phyloP scores from a whole-genome alignment of 2,113 vertebrate genomes.

The Sturnus vulgaris region DNA sequence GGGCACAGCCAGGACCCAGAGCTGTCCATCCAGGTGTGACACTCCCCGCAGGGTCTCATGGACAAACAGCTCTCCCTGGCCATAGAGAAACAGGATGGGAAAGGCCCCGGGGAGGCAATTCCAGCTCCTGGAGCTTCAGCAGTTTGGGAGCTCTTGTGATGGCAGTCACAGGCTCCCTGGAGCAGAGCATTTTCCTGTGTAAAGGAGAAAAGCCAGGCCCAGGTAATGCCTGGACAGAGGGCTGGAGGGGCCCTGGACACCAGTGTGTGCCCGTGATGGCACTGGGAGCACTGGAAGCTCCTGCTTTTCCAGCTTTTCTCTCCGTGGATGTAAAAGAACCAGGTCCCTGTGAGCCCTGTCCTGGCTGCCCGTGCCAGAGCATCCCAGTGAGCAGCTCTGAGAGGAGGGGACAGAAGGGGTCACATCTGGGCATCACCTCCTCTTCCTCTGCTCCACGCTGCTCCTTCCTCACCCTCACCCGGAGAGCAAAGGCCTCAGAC shows the following conservation, averaged over 20 bases:
- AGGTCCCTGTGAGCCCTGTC: background rate
- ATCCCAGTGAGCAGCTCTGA: background rate
- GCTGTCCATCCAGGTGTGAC: background rate
- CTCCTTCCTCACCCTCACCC: background rate
- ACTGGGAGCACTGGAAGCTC: background rate
- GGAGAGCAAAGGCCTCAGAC: fast-evolving
- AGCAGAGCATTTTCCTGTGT: fast-evolving
- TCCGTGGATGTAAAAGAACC: fast-evolving
- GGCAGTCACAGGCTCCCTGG: fast-evolving
- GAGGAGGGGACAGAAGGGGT: fast-evolving
- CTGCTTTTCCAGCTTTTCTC: background rate
- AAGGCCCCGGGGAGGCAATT: background rate
- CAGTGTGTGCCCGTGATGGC: fast-evolving
- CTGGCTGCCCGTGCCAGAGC: background rate
- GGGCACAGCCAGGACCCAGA: background rate
- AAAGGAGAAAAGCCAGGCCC: fast-evolving
- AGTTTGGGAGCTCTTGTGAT: fast-evolving
- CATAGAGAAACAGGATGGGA: background rate
- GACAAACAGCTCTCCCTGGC: background rate
- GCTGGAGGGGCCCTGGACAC: fast-evolving
- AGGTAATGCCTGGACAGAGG: background rate
- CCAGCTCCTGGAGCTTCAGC: background rate
- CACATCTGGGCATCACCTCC: background rate
- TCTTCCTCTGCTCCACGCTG: fast-evolving
- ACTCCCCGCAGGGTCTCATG: fast-evolving